Conservation (phyloP, 2,888 invertebrate species). For the Coelopa pilipes region DNA sequence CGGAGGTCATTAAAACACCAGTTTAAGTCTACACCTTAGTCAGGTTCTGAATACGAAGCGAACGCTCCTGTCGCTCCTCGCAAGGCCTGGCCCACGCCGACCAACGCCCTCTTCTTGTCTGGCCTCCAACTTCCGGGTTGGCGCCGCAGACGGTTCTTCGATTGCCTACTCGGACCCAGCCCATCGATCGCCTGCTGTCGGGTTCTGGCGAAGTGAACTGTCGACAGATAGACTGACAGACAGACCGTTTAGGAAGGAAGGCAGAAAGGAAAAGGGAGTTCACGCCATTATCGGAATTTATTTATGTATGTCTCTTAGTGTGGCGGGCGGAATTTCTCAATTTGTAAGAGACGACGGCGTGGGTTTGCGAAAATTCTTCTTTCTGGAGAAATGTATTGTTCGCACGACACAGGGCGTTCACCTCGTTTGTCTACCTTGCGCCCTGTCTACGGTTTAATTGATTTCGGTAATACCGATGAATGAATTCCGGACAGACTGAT, state of each 20-base stretch:
- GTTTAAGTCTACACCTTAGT: constrained; percentile 15
- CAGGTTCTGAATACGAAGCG: constrained; percentile 12
- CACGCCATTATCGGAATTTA: constrained; percentile 24
- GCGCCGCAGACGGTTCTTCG: no score
- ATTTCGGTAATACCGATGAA: background rate
- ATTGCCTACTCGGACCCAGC: background rate
- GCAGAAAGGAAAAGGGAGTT: constrained; percentile 24
- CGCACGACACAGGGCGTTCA: background rate
- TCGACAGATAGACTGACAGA: background rate
- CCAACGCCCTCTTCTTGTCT: background rate
- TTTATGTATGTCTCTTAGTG: constrained; percentile 15
- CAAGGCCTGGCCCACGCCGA: background rate
- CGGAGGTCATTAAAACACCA: background rate
- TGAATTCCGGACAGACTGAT: background rate
- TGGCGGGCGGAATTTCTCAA: background rate
- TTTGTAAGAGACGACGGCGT: background rate
- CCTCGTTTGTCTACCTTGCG: background rate
- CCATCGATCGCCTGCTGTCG: background rate
- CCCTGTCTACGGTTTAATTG: background rate
- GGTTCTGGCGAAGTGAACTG: constrained; percentile 16
- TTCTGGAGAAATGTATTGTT: background rate
- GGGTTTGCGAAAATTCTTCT: background rate
- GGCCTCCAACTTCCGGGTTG: no score
- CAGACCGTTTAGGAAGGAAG: no score
- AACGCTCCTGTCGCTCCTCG: no score